Conservation (phyloP, 2,888 invertebrate species). For the Microdon myrmicae region DNA sequence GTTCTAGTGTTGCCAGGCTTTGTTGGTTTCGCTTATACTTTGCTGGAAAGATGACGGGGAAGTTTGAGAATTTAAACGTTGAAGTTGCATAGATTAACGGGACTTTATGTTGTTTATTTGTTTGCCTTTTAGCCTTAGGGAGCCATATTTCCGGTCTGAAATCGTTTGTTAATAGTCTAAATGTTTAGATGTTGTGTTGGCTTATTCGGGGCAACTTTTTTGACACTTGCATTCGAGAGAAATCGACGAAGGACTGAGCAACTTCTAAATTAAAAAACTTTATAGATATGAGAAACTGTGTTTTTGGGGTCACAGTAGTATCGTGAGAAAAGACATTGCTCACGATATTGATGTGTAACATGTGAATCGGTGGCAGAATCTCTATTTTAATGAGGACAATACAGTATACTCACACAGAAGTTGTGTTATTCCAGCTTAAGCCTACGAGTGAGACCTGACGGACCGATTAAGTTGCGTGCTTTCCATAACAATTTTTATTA, state of each 20-base stretch:
- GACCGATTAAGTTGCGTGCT: no score
- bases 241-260: constrained; percentile 18
- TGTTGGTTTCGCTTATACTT: no score
- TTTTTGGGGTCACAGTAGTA: no score
- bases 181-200: background rate
- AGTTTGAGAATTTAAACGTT: constrained; percentile 39
- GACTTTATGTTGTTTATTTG: constrained; percentile 37
- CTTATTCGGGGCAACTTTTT: constrained; percentile 17
- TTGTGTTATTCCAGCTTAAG: no score
- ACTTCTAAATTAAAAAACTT: constrained; percentile 41
- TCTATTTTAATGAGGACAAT: no score
- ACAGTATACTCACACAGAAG: no score
- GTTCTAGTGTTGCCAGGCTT: background rate
- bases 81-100: constrained; percentile 39
- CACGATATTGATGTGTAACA: no score
- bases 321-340: no score
- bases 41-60: no score
- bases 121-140: background rate
- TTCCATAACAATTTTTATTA: no score
- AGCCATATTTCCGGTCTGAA: background rate
- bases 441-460: no score
- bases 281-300: constrained; percentile 9
- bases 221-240: constrained; percentile 17
- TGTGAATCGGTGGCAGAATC: no score
- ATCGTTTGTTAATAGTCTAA: constrained; percentile 7